Evolutionary conservation across 2,888 invertebrate species (phyloP).

Genomic region (Leuctra nigra): DNA sequence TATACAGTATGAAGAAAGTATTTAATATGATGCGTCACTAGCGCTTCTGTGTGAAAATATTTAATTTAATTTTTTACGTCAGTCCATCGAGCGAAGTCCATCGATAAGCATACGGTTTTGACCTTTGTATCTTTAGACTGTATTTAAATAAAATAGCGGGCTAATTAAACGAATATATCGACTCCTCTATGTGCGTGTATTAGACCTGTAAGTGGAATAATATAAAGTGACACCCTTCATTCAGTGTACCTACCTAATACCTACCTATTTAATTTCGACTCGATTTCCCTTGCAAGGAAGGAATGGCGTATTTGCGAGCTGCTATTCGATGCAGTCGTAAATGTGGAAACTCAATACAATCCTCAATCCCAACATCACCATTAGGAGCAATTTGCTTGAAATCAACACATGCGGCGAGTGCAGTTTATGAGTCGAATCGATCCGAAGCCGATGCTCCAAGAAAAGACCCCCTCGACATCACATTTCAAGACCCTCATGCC

Average conservation of each 20-base stretch:
- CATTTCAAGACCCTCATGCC: conserved; percentile 81
- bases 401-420: conserved; percentile 32
- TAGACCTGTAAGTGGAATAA: too few relatives aligned
- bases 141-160: neutral
- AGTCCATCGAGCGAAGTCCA: too few relatives aligned
- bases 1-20: too few relatives aligned
- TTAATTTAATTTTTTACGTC: too few relatives aligned
- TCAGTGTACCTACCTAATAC: too few relatives aligned
- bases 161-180: too few relatives aligned
- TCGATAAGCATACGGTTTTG: too few relatives aligned
- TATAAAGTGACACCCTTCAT: too few relatives aligned
- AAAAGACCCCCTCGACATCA: conserved; percentile 69
- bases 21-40: too few relatives aligned
- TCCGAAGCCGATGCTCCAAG: conserved; percentile 14
- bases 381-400: conserved; percentile 35
- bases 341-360: conserved; percentile 33
- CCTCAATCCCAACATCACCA: conserved; percentile 26
- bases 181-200: too few relatives aligned
- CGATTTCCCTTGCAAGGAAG: conserved; percentile 1
- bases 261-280: too few relatives aligned
- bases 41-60: too few relatives aligned
- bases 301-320: conserved; percentile 45
- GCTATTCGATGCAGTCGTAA: conserved; percentile 42
- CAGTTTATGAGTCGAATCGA: conserved; percentile 1
- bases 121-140: neutral